phyloP scores from a whole-genome alignment of 2,888 invertebrate genomes.

The Poecilobothrus nobilitatus region DNA sequence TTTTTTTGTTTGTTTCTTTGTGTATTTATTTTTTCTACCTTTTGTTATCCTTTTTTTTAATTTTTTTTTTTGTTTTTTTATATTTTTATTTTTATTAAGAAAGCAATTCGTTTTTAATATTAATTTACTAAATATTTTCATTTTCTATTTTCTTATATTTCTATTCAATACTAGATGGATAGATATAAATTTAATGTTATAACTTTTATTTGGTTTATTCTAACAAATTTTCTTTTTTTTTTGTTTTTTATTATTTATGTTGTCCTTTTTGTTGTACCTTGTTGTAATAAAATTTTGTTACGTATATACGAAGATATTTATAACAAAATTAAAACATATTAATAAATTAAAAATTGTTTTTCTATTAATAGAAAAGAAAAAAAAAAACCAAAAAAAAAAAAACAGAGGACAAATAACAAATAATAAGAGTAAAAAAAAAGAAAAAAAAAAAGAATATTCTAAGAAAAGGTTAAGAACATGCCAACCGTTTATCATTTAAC shows the following conservation, averaged over 20 bases:
- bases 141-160: too few species aligned
- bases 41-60: background rate
- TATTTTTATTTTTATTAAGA: background rate
- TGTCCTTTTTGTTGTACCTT: background rate
- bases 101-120: background rate
- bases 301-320: too few species aligned
- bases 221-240: background rate
- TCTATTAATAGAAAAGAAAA: background rate
- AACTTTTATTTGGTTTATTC: background rate
- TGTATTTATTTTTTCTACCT: background rate
- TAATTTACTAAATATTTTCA: too few species aligned
- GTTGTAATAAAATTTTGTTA: too few species aligned
- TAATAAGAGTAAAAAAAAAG: background rate
- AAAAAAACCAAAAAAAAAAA: background rate
- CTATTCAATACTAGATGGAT: too few species aligned
- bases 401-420: too few species aligned
- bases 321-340: background rate
- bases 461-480: background rate
- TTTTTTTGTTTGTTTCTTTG: background rate
- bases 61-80: background rate
- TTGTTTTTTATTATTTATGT: background rate
- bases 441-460: background rate
- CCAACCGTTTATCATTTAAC: background rate
- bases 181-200: too few species aligned
- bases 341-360: background rate